phyloP scores from a whole-genome alignment of 2,113 vertebrate species.

The Pluvialis apricaria region DNA sequence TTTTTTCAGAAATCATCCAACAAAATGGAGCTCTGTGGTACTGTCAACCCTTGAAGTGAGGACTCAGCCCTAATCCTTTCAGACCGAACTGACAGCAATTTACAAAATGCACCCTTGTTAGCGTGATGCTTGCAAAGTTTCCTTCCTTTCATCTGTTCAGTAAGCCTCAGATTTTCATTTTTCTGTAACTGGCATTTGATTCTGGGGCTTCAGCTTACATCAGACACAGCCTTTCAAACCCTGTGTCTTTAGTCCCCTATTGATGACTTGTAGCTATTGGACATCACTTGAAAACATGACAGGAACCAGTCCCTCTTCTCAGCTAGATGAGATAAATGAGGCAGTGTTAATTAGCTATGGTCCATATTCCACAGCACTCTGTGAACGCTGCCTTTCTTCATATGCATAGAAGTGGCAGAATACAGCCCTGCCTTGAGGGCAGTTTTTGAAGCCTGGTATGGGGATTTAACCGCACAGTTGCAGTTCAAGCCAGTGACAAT shows the following conservation, averaged over 20 bases:
- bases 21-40: slow-evolving; percentile 26
- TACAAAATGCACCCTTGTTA: slow-evolving; percentile 3
- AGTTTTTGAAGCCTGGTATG: not conserved
- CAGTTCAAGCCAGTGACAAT: not conserved
- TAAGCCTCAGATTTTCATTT: slow-evolving; percentile 17
- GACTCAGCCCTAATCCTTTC: slow-evolving; percentile 42
- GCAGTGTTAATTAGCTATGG: not conserved
- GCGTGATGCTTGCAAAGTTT: not conserved
- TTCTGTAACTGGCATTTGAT: not conserved
- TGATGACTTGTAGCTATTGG: not conserved
- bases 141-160: slow-evolving; percentile 11
- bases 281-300: not conserved
- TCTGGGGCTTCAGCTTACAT: not conserved
- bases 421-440: not conserved
- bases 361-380: not conserved
- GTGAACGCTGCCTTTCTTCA: not conserved
- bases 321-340: not conserved
- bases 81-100: slow-evolving; percentile 3
- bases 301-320: not conserved
- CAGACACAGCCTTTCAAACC: not conserved
- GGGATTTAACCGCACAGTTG: not conserved
- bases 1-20: slow-evolving; percentile 16
- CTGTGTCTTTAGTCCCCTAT: not conserved
- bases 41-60: slow-evolving; percentile 14
- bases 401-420: not conserved